Conservation (phyloP, 1,140 invertebrate genomes). For the Calliopsis andreniformis region DNA sequence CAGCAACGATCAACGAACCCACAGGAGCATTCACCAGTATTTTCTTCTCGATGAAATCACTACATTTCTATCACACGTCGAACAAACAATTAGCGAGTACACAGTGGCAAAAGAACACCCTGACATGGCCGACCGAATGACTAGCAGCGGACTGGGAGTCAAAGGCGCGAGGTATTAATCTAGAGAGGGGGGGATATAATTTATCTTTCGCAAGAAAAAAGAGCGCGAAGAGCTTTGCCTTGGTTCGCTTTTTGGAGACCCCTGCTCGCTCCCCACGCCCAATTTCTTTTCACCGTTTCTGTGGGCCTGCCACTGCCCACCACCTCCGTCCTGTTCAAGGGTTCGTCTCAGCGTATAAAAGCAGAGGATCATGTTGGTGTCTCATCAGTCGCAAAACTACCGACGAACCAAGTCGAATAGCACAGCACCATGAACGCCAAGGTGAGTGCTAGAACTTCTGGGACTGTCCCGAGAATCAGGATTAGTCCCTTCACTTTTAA, state of each 20-base stretch:
- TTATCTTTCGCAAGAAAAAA: conserved; percentile 54
- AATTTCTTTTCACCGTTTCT: conserved; percentile 61
- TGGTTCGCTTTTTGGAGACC: conserved; percentile 52
- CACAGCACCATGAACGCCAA: conserved; percentile 75
- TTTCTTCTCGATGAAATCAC: neutral
- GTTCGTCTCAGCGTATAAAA: conserved; percentile 76
- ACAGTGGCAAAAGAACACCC: neutral
- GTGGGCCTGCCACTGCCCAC: conserved; percentile 58
- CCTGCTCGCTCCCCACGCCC: conserved; percentile 43
- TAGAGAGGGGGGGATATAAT: neutral
- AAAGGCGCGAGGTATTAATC: conserved; percentile 26
- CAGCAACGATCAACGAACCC: neutral
- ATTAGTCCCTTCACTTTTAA: neutral
- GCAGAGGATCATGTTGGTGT: conserved; percentile 66
- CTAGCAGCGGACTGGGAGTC: neutral
- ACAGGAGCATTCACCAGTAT: neutral
- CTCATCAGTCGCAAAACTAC: conserved; percentile 74
- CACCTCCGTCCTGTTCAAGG: conserved; percentile 63
- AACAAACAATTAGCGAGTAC: neutral
- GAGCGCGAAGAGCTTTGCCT: conserved; percentile 46
- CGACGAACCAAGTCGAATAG: conserved; percentile 50
- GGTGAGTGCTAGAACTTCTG: conserved; percentile 55
- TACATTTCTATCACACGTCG: too few relatives aligned
- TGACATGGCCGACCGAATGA: neutral
- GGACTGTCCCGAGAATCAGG: neutral